Base-by-base conservation (phyloP, 2,888 invertebrate species). In the Dastarcus helophoroides region DNA sequence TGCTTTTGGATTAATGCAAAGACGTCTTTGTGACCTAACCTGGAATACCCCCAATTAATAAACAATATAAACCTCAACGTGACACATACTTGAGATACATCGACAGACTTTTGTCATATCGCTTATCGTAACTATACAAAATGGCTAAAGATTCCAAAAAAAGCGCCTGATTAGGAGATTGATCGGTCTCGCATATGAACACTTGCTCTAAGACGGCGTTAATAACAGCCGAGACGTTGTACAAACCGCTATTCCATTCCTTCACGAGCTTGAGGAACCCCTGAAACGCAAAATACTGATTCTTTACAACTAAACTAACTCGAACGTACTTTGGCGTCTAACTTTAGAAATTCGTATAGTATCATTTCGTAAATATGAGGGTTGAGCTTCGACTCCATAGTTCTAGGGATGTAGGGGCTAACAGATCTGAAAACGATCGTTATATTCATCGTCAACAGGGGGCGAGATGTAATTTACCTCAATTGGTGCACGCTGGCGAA, bases 351-450 rank as follows among this genome's bases (percentile, higher is more conserved):
- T 59, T 95, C 93, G 53, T 82, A 88, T 14, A 95, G 69, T 37
- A 95, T 88, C 75, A 91, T 79, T 63, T 95, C 94, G 56, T 95
- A 95, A 39, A 91, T 80, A 31, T 85, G 77, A 1, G 85, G 76
- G 55, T 79, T 79, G 28, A 91, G 64, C 35, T 76, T 73, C 31
- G 78, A 76, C 29, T 83, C 79, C 4, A 73, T 63, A 1, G 70
- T 71, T 41, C 77, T 71, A 1, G 90, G 90, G 36, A 91, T 70
- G 56, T 85, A 88, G 0, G 76, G 69, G 50, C 86, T 80, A 13
- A 86, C 72, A 6, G 82, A 75, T 49, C 84, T 66, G 34, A 31
- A 40, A 42, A 27, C 25, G 39, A 29, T n/a, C 25, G 13, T 22
- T 14, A 19, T 33, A 29, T 12, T 8, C 14, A 3, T 3, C 7